Conservation (phyloP, 2,113 vertebrate genomes). For the Heterotis niloticus region DNA sequence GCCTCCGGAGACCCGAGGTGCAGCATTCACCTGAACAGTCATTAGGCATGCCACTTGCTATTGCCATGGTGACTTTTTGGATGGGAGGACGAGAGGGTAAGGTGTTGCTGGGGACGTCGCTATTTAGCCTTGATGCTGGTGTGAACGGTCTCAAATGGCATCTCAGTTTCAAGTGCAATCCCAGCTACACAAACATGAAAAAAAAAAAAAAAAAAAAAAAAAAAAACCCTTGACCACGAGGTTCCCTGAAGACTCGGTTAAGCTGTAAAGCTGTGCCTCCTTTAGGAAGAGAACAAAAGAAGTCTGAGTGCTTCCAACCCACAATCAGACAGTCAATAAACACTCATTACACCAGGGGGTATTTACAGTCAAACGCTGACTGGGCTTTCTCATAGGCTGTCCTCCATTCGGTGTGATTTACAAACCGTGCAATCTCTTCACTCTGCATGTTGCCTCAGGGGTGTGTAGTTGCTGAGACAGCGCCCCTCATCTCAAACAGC, state of each 20-base stretch:
- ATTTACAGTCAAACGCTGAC: slow-evolving; percentile 23
- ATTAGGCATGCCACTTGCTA: too few relatives aligned
- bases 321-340: slow-evolving; percentile 27
- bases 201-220: too few relatives aligned
- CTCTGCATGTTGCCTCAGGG: not conserved
- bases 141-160: not conserved
- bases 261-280: not conserved
- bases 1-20: too few relatives aligned
- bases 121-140: not conserved
- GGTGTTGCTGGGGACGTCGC: too few relatives aligned
- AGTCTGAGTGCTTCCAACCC: not conserved
- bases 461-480: not conserved
- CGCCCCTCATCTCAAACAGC: not conserved
- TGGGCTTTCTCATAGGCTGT: slow-evolving; percentile 18
- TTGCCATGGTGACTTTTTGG: too few relatives aligned
- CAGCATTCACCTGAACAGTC: too few relatives aligned
- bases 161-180: not conserved
- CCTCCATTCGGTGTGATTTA: not conserved
- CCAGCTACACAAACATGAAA: too few relatives aligned
- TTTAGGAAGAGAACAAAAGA: not conserved
- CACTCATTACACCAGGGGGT: slow-evolving; percentile 25
- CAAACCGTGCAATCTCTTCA: not conserved
- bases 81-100: too few relatives aligned
- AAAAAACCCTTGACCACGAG: not conserved
- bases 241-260: not conserved